Base-by-base conservation (phyloP, 2,888 invertebrate species). In the Pseudococcus jackbeardsleyi region DNA sequence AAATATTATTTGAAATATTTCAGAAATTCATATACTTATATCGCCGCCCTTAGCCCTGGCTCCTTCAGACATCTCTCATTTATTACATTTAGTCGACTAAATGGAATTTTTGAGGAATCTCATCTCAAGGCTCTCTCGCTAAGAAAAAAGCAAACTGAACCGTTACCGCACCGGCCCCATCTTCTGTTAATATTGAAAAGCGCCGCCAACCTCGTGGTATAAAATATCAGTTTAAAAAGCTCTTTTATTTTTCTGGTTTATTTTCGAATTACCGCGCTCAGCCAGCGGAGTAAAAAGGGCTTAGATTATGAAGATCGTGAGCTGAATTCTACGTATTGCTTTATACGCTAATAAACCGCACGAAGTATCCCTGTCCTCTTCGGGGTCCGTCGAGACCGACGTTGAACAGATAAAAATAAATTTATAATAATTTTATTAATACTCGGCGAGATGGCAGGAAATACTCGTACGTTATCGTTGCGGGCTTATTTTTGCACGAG, bases 31-130 rank as follows among this genome's bases (percentile, higher is more conserved):
- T 79, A 79, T 79, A 79, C 79, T 79, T 79, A 11, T 42, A 42
- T 42, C 79, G 17, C 77, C 39, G 11, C 8, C 15, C 39, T 77
- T 15, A 6, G 54, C 7, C 59, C 19, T 9, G 17, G 5, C 72
- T 72, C 39, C 33, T 72, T 39, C 42, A 79, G 42, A 39, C 79
- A 79, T 79, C 79, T 33, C 33, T 79, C 79, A 79, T 85, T 85
- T 85, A 85, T 85, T 85, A 59, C 59, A 85, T 85, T 39, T 39
- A 85, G 85, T 39, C 85, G 85, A n/a, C 33, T 59, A 85, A 85
- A 85, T 85, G 85, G 85, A 85, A 85, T 85, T 85, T 85, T 85
- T 59, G 85, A 85, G 85, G 85, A 85, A 85, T 85, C 85, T 59
- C 39, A 85, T 33, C 85, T 26, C 48, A 50, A 19, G 22, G 50